Percentiles rank a stretch among this genome's conserved stretches.
Conservation (phyloP, 2,113 vertebrate species). For the Apteryx mantelli region DNA sequence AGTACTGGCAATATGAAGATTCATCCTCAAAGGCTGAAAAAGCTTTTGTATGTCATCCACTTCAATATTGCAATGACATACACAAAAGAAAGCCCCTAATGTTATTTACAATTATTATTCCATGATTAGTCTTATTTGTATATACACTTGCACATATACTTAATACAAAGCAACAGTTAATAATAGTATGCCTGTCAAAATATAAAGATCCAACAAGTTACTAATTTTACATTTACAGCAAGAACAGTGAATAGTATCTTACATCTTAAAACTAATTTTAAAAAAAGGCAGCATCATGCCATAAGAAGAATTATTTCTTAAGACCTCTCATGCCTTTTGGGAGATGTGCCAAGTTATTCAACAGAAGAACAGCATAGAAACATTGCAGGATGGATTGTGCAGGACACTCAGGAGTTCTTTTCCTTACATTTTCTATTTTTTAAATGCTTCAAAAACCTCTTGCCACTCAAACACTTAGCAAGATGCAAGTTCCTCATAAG, state of each 20-base stretch:
- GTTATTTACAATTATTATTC: neutral
- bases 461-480: neutral
- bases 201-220: neutral
- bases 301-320: slow-evolving; percentile 4
- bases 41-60: neutral
- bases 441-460: neutral
- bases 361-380: neutral
- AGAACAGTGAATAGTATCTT: neutral
- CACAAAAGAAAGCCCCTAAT: neutral
- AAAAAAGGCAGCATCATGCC: neutral
- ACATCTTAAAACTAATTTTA: neutral
- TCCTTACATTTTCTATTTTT: neutral
- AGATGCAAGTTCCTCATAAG: neutral
- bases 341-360: neutral
- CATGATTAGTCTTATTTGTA: neutral
- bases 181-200: rapidly evolving
- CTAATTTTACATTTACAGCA: neutral
- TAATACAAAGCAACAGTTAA: neutral
- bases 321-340: neutral
- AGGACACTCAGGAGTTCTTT: neutral
- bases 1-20: neutral
- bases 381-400: neutral
- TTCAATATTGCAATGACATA: neutral
- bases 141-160: neutral
- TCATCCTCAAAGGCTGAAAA: neutral